Evolutionary conservation across 1,140 invertebrate species (phyloP), one percentile per base, ranked within the genome.

Genomic region (Frieseomelitta varia): DNA sequence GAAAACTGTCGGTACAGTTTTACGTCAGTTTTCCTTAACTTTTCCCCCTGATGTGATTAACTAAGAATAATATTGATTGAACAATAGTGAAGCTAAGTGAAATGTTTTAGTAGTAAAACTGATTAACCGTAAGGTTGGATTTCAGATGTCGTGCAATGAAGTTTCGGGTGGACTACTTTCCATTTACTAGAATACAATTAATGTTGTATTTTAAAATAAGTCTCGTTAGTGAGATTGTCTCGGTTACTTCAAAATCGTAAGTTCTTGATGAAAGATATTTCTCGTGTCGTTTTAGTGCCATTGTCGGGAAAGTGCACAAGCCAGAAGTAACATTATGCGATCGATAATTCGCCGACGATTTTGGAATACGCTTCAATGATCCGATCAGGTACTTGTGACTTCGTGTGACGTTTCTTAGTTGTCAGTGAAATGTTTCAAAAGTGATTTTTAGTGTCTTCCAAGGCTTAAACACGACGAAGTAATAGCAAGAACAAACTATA

Each of bases 271-370:
- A n/a, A 71, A 58, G 21, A 24, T 39, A 1, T 15, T 30, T 10
- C 11, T 30, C 10, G 14, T 51, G 30, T 4, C 12, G 4, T 34
- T 58, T 65, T 63, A 61, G 39, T 83, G 56, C 68, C 47, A 58
- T 61, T 39, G 47, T 84, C 55, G 58, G 3, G 30, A 79, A 79
- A 79, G 79, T 81, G 84, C 17, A 72, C 21, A 47, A 72, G 24
- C 53, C 71, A 85, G 68, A 71, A 73, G 82, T 80, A 65, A 85
- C 80, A 84, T 88, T 76, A 80, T 73, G 80, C 88, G 88, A 89
- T 89, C 88, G 88, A 89, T 89, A 89, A 86, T 74, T 79, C 83
- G 53, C 74, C 84, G 72, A 84, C 67, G 73, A 89, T 88, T 88
- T 88, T 75, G 75, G 61, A 72, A 85, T 84, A 73, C 68, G 55